These are phyloP conservation scores for Fregata magnificens DNA, from an alignment of 2,113 vertebrate genomes.

Conservation along the genomic window DNA sequence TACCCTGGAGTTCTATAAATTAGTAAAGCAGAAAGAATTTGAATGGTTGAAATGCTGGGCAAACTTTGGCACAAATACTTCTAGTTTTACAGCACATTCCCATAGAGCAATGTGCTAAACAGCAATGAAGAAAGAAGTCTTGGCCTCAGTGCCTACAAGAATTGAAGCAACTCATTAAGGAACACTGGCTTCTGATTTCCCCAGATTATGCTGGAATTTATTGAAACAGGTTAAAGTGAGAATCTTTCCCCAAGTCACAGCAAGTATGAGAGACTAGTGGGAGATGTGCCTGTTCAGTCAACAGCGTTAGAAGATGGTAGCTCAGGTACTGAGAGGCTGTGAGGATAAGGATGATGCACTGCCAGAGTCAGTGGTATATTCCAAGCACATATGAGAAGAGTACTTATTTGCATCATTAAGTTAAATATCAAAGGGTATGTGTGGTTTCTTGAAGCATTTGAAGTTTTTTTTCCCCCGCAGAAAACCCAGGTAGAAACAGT, in stretches of 20 bases:
- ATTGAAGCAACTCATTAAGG: not conserved
- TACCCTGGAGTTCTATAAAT: not conserved
- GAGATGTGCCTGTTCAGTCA: not conserved
- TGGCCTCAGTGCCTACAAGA: not conserved
- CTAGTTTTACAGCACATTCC: not conserved
- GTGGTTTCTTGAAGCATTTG: not conserved
- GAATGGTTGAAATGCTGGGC: not conserved
- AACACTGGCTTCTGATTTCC: not conserved
- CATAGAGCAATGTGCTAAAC: not conserved
- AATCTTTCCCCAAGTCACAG: not conserved
- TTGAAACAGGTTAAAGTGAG: not conserved
- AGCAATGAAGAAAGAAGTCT: not conserved
- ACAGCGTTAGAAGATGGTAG: not conserved
- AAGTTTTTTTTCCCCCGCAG: not conserved
- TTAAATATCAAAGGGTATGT: not conserved
- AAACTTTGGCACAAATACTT: not conserved
- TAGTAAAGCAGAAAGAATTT: not conserved
- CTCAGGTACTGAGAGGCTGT: not conserved
- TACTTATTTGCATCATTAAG: not conserved
- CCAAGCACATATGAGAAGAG: not conserved
- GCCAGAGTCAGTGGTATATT: not conserved
- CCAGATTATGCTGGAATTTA: not conserved
- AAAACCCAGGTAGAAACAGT: not conserved
- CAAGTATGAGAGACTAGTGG: not conserved
- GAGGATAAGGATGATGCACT: not conserved